Evolutionary conservation across 2,888 invertebrate species (phyloP).

Genomic region (Dorcus parallelipipedus): DNA sequence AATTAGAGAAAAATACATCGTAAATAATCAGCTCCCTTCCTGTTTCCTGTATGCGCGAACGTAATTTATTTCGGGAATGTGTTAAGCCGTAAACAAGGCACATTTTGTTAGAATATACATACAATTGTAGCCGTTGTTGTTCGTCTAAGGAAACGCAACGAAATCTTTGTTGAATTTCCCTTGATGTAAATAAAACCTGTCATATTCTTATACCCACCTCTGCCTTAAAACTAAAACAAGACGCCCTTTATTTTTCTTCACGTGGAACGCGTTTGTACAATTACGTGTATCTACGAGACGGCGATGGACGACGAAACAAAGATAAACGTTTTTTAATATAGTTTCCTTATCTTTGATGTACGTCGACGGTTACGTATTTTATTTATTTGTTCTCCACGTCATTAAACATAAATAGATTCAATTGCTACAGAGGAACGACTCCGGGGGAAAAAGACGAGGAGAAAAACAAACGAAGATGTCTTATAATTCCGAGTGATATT

Average conservation of each 20-base stretch:
- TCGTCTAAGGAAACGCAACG: conserved; percentile 20
- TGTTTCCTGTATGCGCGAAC: conserved; percentile 40
- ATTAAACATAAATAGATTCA: too few species aligned
- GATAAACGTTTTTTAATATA: too few species aligned
- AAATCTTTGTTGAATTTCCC: conserved; percentile 48
- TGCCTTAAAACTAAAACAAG: conserved; percentile 2
- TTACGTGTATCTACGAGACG: too few species aligned
- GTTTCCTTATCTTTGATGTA: too few species aligned
- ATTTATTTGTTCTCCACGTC: too few species aligned
- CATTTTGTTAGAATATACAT: conserved; percentile 27
- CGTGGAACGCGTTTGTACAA: background rate
- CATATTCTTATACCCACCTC: conserved; percentile 27
- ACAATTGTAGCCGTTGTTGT: conserved; percentile 24
- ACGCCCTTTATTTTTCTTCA: conserved; percentile 13
- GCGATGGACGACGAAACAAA: too few species aligned
- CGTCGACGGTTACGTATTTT: too few species aligned
- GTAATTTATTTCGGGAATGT: conserved; percentile 46
- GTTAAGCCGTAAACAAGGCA: conserved; percentile 40
- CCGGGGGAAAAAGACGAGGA: conserved; percentile 17
- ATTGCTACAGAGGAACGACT: conserved; percentile 7
- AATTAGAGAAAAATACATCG: conserved; percentile 47
- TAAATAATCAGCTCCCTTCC: conserved; percentile 49
- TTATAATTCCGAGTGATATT: conserved; percentile 27
- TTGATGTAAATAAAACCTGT: conserved; percentile 48
- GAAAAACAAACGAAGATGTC: conserved; percentile 24